Evolutionary conservation across 2,888 invertebrate genomes (phyloP).

Genomic region (Litoditis marina): DNA sequence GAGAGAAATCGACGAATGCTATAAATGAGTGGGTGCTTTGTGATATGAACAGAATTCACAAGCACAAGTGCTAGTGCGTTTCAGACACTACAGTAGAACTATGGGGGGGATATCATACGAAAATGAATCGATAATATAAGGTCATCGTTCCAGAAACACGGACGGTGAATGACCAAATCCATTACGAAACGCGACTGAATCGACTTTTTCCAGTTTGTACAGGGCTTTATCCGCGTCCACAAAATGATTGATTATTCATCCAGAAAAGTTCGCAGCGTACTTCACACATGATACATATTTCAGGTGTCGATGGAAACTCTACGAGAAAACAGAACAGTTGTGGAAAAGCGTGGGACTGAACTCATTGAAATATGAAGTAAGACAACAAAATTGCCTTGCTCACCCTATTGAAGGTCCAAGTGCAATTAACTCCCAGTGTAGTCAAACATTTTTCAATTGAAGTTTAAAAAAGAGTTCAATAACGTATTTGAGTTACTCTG

Average conservation of each 20-base stretch:
- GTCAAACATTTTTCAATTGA: not conserved
- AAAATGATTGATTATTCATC: not conserved
- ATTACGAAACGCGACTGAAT: too few relatives aligned
- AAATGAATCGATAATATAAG: too few relatives aligned
- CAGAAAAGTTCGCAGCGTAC: not conserved
- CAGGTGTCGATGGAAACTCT: constrained; percentile 65
- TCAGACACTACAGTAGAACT: too few relatives aligned
- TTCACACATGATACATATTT: constrained; percentile 14
- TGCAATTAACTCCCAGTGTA: not conserved
- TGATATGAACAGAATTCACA: not conserved
- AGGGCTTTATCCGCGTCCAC: too few relatives aligned
- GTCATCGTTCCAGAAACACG: too few relatives aligned
- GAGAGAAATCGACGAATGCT: constrained; percentile 74
- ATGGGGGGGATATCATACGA: too few relatives aligned
- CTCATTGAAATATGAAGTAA: constrained; percentile 62
- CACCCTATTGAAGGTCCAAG: not conserved
- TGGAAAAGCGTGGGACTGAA: constrained; percentile 64
- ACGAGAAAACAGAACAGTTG: constrained; percentile 63
- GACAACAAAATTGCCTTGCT: not conserved
- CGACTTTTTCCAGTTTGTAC: too few relatives aligned
- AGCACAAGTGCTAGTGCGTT: too few relatives aligned
- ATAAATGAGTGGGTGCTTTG: not conserved
- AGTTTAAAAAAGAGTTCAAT: not conserved
- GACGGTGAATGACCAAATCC: too few relatives aligned
- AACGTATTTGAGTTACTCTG: too few relatives aligned